Conservation (phyloP, 2,888 invertebrate species). For the Phragmatobia fuliginosa region DNA sequence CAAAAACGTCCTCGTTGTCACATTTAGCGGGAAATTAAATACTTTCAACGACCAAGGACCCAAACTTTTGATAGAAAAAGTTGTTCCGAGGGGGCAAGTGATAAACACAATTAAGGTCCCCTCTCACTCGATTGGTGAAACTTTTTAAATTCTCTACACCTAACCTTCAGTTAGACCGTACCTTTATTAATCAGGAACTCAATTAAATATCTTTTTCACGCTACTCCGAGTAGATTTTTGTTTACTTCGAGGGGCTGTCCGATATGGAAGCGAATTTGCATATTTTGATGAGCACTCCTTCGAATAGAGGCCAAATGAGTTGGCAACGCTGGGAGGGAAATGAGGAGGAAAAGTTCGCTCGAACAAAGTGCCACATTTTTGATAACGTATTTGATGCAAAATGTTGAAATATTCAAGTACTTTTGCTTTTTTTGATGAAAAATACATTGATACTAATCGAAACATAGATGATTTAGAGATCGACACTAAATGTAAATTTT, state of each 20-base stretch:
- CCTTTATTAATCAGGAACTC: conserved; percentile 72
- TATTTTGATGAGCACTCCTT: conserved; percentile 47
- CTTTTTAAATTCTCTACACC: conserved; percentile 65
- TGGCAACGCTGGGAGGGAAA: conserved; percentile 30
- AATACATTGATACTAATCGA: background rate
- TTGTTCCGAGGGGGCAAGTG: conserved; percentile 62
- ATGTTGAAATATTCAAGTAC: background rate
- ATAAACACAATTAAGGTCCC: conserved; percentile 79
- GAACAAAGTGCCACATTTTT: conserved; percentile 25
- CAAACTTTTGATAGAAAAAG: conserved; percentile 84
- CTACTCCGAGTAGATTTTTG: conserved; percentile 52
- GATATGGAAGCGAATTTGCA: conserved; percentile 48
- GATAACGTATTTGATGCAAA: conserved; percentile 15
- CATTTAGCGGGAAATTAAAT: conserved; percentile 79
- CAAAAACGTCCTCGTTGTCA: conserved; percentile 70
- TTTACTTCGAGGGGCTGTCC: conserved; percentile 53
- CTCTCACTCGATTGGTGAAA: conserved; percentile 68
- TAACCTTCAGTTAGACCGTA: conserved; percentile 55
- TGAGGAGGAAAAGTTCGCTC: conserved; percentile 36
- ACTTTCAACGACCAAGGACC: conserved; percentile 70
- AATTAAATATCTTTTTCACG: conserved; percentile 58
- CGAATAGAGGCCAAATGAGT: conserved; percentile 45
- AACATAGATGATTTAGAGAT: background rate
- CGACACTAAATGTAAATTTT: too few species aligned
- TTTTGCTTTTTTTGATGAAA: background rate